Conservation (phyloP, 2,113 vertebrate genomes). For the Nannospalax galili region DNA sequence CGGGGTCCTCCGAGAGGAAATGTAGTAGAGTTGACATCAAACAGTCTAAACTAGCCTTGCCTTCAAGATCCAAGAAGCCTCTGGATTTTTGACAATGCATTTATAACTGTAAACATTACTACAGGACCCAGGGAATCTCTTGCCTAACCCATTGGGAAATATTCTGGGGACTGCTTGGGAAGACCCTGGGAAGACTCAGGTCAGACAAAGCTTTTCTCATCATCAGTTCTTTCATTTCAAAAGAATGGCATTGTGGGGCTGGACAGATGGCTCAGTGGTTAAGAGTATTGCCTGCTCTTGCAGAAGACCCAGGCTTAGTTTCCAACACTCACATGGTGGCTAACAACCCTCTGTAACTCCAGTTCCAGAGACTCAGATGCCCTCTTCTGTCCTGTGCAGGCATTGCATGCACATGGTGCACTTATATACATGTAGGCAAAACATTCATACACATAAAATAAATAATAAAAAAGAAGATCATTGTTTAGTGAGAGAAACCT, state of each 20-base stretch:
- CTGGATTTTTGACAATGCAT: not conserved
- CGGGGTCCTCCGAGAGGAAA: not conserved
- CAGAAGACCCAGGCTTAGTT: too few relatives aligned
- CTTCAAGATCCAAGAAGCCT: not conserved
- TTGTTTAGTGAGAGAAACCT: not conserved
- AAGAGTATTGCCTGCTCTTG: too few relatives aligned
- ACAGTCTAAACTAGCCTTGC: not conserved
- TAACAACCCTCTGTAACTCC: too few relatives aligned
- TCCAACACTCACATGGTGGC: too few relatives aligned
- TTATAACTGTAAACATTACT: not conserved
- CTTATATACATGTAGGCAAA: too few relatives aligned
- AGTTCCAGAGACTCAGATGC: too few relatives aligned
- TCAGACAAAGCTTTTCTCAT: not conserved
- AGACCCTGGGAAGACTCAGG: not conserved
- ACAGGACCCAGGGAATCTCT: not conserved
- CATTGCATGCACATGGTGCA: too few relatives aligned
- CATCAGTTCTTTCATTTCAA: not conserved
- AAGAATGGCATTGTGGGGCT: not conserved
- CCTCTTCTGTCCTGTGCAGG: too few relatives aligned
- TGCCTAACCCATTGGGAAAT: not conserved
- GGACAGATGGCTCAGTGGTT: too few relatives aligned
- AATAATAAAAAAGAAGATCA: too few relatives aligned
- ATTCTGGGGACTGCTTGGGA: not conserved
- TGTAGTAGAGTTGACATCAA: not conserved
- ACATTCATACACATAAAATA: too few relatives aligned